Evolutionary conservation across 2,113 vertebrate genomes (phyloP), one percentile per base, ranked within the genome.

Genomic region (Forbesichthys agassizii): DNA sequence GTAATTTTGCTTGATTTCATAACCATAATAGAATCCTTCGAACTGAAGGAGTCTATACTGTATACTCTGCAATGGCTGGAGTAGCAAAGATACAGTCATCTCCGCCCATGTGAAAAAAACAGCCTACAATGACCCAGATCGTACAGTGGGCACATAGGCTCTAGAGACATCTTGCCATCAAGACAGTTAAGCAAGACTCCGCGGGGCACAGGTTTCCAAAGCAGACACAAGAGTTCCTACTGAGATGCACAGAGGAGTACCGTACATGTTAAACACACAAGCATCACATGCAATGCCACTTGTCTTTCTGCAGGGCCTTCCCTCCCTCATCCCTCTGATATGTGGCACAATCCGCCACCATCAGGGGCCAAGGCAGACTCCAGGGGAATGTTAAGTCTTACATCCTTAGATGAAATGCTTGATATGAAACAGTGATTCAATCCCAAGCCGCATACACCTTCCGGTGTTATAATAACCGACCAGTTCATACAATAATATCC

Each of bases 341-440:
- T 85, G 76, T 80, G 87, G 82, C 86, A 85, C 84, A 87, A 88
- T 69, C 86, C 86, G 82, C 74, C 76, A 89, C 82, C 84, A 87
- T 80, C 66, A 51, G 81, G 88, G 74, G 77, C 78, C 80, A 82
- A 71, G 81, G 65, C 81, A 81, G 48, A 91, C 90, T 88, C 82
- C 61, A 86, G 89, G 82, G 87, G 84, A 90, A 90, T 91, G 88
- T 76, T 92, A 91, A 92, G 91, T 74, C 79, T 63, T 85, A 71
- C 81, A 75, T 88, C 85, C 88, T 78, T 86, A 91, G 86, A 86
- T 86, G 85, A 86, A 89, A 87, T 88, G 71, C 80, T 88, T 74
- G 52, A 74, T 83, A 88, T 92, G 84, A 90, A 93, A 91, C 90
- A 92, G 90, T 91, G 80, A 91, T 92, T 82, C 75, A 64, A 12